These are phyloP conservation scores for Polyommatus iphigenia DNA, from an alignment of 2,888 invertebrate genomes.

Conservation along the genomic window DNA sequence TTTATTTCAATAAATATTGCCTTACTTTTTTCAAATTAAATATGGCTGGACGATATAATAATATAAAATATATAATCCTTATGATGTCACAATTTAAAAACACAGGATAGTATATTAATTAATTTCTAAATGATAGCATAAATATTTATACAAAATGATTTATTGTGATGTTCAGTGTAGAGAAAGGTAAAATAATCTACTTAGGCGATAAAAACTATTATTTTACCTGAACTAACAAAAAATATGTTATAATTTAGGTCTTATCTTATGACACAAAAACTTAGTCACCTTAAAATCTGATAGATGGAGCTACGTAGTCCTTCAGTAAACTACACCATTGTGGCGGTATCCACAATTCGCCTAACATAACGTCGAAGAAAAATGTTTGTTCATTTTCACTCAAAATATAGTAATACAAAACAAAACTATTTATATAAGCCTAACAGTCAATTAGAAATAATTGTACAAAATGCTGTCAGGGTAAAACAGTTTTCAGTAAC, in stretches of 20 bases:
- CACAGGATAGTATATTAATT: neutral
- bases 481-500: constrained; percentile 47
- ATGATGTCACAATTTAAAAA: neutral
- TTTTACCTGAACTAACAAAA: neutral
- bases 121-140: too few species aligned
- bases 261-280: constrained; percentile 10
- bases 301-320: neutral
- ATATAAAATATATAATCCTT: neutral
- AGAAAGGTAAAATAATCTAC: neutral
- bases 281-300: neutral
- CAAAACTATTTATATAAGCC: neutral
- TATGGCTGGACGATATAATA: neutral
- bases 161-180: neutral
- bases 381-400: neutral
- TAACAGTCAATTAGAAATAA: constrained; percentile 17
- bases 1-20: neutral
- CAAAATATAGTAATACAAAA: neutral
- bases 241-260: neutral
- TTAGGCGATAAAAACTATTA: neutral
- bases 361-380: neutral
- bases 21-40: neutral
- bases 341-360: too few species aligned
- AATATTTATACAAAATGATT: too few species aligned
- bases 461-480: constrained; percentile 30
- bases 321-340: neutral